Conservation (phyloP, 2,113 vertebrate genomes). For the Chauna torquata region DNA sequence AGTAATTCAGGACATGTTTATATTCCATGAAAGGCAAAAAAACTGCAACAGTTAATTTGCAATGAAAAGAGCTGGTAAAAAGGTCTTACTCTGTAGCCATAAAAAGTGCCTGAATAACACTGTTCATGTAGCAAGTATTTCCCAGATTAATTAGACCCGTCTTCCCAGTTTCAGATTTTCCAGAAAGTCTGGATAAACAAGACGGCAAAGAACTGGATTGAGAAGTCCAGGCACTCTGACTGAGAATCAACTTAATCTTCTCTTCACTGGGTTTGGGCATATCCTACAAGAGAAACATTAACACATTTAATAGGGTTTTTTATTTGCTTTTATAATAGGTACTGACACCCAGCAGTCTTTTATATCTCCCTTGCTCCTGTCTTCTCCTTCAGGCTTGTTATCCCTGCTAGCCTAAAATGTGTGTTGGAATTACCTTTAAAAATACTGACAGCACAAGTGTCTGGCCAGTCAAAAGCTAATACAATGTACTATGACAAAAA, state of each 20-base stretch:
- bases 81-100: conserved; percentile 97
- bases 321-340: neutral
- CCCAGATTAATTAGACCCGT: conserved; percentile 96
- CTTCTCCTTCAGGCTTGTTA: neutral
- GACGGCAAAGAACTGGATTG: conserved; percentile 92
- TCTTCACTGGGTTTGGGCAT: conserved; percentile 92
- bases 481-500: neutral
- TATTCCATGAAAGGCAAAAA: neutral
- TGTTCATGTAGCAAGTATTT: conserved; percentile 99
- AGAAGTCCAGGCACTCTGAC: conserved; percentile 98
- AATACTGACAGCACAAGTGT: neutral
- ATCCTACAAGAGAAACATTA: conserved; percentile 77
- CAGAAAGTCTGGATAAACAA: conserved; percentile 87
- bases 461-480: neutral
- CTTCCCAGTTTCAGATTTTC: conserved; percentile 98
- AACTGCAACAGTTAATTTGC: neutral
- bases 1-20: neutral
- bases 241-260: conserved; percentile 93
- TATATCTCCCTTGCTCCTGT: neutral
- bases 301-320: neutral
- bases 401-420: neutral
- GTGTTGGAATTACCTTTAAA: neutral
- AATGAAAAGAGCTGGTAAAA: neutral
- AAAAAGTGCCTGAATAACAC: conserved; percentile 96
- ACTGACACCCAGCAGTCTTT: neutral